Evolutionary conservation across 2,888 invertebrate genomes (phyloP), one percentile per base, ranked within the genome.

Genomic region (Epirrita christyi): DNA sequence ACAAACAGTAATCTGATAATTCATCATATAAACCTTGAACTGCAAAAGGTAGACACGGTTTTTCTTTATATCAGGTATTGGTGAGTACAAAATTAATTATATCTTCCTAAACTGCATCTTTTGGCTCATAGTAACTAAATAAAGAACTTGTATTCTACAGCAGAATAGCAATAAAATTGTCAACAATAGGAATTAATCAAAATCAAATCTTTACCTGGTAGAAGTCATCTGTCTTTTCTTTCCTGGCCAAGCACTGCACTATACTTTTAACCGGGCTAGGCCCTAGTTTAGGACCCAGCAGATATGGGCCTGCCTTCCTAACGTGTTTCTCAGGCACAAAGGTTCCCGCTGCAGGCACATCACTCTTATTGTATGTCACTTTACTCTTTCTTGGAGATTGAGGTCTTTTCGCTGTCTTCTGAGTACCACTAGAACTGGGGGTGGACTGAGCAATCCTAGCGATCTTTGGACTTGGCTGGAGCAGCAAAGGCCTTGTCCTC

Each of bases 251-350:
- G 84, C 95, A 96, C 73, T 96, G 96, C 5, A 95, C 94, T 72
- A 96, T 95, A 79, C 96, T 95, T 77, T 94, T 93, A 0, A 96
- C 96, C 10, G 96, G 96, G 58, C 95, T 95, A 6, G 94, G 94
- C 0, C 95, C 96, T 29, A 95, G 85, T 66, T 94, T 93, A 27
- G 96, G 94, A 1, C 96, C 96, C 44, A 96, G 78, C 43, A 95
- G 83, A 76, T 94, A 96, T 37, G 95, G 94, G 0, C 96, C 96
- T 63, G 95, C 95, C 72, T 93, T 93, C 69, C 93, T 93, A 8
- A 93, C 89, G 37, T 84, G 80, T 65, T 92, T 93, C 10, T 92
- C 88, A 53, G 92, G 89, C 3, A 94, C 93, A 14, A 83, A 82
- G 8, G 93, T 93, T 0, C 94, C 94, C 59, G 87, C 76, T 8